Conservation (phyloP, 2,888 invertebrate genomes). For the Spisula subtruncata region DNA sequence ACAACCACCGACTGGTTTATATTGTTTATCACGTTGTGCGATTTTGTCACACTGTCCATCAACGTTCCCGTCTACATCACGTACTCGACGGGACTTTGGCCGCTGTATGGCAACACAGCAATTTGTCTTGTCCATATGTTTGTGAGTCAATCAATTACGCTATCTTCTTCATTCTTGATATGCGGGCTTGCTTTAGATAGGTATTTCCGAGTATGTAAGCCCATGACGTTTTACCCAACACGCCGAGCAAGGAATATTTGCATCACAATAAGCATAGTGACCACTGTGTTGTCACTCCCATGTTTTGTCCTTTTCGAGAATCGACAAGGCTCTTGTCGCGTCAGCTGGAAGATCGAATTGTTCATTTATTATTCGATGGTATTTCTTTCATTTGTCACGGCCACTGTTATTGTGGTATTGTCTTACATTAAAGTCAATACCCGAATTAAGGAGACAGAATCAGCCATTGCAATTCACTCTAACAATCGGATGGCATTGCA, state of each 20-base stretch:
- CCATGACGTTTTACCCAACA: conserved; percentile 27
- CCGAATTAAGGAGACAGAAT: conserved; percentile 37
- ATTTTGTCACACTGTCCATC: conserved; percentile 48
- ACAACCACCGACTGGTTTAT: conserved; percentile 67
- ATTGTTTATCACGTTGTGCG: conserved; percentile 58
- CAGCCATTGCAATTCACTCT: neutral
- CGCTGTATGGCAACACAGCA: conserved; percentile 45
- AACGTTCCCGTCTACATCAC: conserved; percentile 63
- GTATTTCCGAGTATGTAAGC: conserved; percentile 56
- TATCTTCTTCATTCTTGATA: conserved; percentile 58
- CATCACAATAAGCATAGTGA: neutral
- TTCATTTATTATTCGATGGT: conserved; percentile 45
- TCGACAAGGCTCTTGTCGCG: neutral
- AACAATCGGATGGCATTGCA: neutral
- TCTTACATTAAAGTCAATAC: conserved; percentile 36
- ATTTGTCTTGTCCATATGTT: conserved; percentile 64
- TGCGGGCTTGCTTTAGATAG: conserved; percentile 61
- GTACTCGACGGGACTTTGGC: conserved; percentile 51
- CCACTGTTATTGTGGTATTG: conserved; percentile 33
- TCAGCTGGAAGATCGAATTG: neutral
- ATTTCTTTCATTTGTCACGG: conserved; percentile 41
- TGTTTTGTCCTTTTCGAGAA: conserved; percentile 48
- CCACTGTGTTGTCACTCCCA: conserved; percentile 53
- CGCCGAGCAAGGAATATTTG: conserved; percentile 40
- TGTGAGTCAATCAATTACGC: conserved; percentile 56